Conservation (phyloP, 2,888 invertebrate species). For the Drosophila mettleri region DNA sequence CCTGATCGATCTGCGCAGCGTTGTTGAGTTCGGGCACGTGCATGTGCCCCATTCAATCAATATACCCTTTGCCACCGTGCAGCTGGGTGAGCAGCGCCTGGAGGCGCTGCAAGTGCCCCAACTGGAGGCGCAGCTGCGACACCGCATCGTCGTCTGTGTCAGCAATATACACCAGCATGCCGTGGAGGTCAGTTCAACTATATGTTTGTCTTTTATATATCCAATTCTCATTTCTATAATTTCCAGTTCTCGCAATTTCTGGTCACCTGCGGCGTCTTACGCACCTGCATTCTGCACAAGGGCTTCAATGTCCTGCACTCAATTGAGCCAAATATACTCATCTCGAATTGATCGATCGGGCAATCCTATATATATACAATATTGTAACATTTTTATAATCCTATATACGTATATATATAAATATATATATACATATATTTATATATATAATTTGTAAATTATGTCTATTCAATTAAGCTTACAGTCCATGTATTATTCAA, state of each 20-base stretch:
- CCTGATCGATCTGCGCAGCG: constrained; percentile 89
- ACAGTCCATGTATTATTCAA: constrained; percentile 29
- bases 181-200: constrained; percentile 89
- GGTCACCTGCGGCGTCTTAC: constrained; percentile 90
- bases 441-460: constrained; percentile 25
- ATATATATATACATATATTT: constrained; percentile 4
- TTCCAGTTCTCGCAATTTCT: constrained; percentile 93
- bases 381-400: constrained; percentile 16
- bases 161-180: constrained; percentile 92
- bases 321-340: constrained; percentile 87
- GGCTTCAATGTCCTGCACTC: constrained; percentile 92
- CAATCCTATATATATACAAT: background rate
- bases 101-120: constrained; percentile 89
- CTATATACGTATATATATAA: constrained; percentile 1
- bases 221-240: background rate
- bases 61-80: constrained; percentile 93
- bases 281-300: constrained; percentile 94
- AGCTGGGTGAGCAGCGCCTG: constrained; percentile 89
- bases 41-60: constrained; percentile 93
- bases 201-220: background rate
- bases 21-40: constrained; percentile 88
- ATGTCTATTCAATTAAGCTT: constrained; percentile 37
- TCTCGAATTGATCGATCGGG: constrained; percentile 78
- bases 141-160: constrained; percentile 90
- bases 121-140: constrained; percentile 86